These are phyloP conservation scores for Ifrita kowaldi DNA, from an alignment of 2,113 vertebrate species.

Conservation along the genomic window DNA sequence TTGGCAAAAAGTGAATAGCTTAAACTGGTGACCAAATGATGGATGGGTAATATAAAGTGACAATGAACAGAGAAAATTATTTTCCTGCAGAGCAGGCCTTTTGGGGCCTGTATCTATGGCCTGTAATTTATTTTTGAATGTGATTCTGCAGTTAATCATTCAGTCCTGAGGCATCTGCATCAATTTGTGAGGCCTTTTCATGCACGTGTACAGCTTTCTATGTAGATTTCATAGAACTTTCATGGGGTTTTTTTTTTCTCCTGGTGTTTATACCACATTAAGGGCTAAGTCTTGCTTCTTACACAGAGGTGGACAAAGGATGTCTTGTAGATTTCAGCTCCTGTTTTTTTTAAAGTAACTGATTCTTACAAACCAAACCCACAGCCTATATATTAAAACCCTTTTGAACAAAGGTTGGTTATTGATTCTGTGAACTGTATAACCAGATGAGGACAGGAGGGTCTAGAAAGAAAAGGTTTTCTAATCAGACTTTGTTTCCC, in stretches of 20 bases:
- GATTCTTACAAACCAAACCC: background rate
- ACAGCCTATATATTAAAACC: background rate
- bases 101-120: background rate
- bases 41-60: constrained; percentile 23
- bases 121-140: background rate
- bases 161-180: background rate
- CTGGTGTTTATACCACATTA: background rate
- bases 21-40: constrained; percentile 1
- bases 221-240: background rate
- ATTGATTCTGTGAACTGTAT: background rate
- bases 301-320: background rate
- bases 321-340: background rate
- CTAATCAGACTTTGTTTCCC: background rate
- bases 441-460: background rate
- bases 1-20: background rate
- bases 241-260: accelerated
- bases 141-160: constrained; percentile 7
- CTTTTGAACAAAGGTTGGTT: accelerated
- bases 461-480: background rate
- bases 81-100: background rate
- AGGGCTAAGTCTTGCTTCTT: background rate
- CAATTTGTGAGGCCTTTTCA: background rate
- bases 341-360: background rate
- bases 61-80: constrained; percentile 4
- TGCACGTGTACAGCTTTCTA: background rate